These are phyloP conservation scores for Pithys albifrons DNA, from an alignment of 2,113 vertebrate genomes.

Conservation along the genomic window DNA sequence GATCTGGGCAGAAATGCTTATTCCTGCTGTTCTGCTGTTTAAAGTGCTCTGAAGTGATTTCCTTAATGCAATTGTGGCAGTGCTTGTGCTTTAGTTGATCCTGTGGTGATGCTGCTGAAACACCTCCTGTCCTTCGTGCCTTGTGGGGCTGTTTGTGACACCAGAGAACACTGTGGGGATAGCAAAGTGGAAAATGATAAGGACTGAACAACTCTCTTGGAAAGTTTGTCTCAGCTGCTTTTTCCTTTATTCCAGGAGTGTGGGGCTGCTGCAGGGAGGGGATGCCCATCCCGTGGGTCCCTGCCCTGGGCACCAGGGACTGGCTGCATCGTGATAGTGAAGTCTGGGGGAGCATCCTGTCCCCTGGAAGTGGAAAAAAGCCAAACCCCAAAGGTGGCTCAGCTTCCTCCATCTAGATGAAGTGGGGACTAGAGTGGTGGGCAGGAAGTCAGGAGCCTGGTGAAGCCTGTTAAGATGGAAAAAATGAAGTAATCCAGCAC, in stretches of 20 bases:
- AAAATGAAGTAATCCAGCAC: constrained; percentile 51
- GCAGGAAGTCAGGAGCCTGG: constrained; percentile 57
- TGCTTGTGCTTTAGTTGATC: not conserved
- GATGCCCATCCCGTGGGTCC: not conserved
- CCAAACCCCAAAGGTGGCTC: not conserved
- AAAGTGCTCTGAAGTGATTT: not conserved
- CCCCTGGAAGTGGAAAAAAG: not conserved
- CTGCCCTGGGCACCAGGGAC: not conserved
- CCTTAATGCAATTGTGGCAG: not conserved
- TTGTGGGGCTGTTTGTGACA: not conserved
- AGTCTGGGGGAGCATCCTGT: not conserved
- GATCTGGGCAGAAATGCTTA: not conserved
- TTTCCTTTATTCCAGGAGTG: not conserved
- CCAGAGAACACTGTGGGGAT: not conserved
- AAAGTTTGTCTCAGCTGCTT: not conserved
- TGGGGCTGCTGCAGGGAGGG: not conserved
- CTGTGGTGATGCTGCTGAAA: not conserved
- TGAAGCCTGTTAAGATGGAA: constrained; percentile 44
- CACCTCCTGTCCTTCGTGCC: not conserved
- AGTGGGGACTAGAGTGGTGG: not conserved
- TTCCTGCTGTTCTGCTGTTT: not conserved
- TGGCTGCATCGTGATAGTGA: not conserved
- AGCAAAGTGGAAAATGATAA: not conserved
- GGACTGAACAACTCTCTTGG: not conserved
- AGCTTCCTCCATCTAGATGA: not conserved